These are phyloP conservation scores for Adoxophyes honmai DNA, from an alignment of 1,140 invertebrate species.

Conservation along the genomic window DNA sequence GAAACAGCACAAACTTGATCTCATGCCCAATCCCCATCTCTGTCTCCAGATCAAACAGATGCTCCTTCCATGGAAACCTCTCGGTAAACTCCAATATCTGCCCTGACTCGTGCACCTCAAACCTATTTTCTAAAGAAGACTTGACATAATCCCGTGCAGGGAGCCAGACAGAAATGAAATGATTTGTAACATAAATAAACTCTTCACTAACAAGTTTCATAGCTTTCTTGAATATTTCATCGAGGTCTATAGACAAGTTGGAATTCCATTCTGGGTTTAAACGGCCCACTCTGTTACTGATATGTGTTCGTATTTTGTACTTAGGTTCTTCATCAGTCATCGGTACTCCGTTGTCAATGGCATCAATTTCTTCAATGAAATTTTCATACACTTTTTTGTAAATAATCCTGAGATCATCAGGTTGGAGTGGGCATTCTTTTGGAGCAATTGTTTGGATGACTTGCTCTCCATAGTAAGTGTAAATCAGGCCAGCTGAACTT, in stretches of 20 bases:
- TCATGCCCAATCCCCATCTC: conserved; percentile 81
- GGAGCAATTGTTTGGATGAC: conserved; percentile 81
- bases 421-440: conserved; percentile 70
- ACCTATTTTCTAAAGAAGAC: conserved; percentile 83
- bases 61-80: conserved; percentile 92
- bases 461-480: conserved; percentile 92
- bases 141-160: conserved; percentile 88
- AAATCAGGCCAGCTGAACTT: conserved; percentile 97
- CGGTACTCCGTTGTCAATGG: conserved; percentile 95
- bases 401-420: conserved; percentile 79
- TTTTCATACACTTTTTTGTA: conserved; percentile 92
- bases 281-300: conserved; percentile 85
- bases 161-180: conserved; percentile 87
- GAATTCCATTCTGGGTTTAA: conserved; percentile 95
- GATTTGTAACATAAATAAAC: conserved; percentile 86
- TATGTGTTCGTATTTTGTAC: conserved; percentile 88
- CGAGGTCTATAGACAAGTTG: conserved; percentile 72
- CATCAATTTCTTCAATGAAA: conserved; percentile 97
- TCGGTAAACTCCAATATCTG: conserved; percentile 87
- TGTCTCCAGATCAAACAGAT: conserved; percentile 90
- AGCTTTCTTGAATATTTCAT: conserved; percentile 85
- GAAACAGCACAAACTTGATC: conserved; percentile 90
- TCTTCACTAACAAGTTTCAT: conserved; percentile 88
- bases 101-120: conserved; percentile 81
- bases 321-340: conserved; percentile 86